Percentiles rank a stretch among this genome's conserved stretches.
Conservation (phyloP, 1,140 invertebrate genomes). For the Lanistes nyassanus region DNA sequence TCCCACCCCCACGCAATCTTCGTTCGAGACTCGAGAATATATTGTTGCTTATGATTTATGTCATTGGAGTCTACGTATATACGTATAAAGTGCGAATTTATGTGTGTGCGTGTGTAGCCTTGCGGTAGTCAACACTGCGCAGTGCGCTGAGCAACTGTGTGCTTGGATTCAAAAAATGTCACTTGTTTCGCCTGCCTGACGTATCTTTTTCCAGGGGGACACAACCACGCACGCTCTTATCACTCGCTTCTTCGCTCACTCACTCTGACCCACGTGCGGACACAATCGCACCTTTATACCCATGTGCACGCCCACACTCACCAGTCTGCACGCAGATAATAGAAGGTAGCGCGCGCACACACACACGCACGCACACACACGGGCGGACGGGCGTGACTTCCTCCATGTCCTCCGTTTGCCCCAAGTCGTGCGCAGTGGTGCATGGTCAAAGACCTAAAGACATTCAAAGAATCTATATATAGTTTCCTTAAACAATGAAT, state of each 20-base stretch:
- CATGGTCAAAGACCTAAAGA: no score
- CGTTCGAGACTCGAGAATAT: no score
- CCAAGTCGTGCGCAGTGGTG: no score
- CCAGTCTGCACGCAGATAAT: slow-evolving; percentile 3
- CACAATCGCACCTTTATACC: background rate
- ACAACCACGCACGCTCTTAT: background rate
- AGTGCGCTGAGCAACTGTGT: background rate
- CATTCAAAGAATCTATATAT: no score
- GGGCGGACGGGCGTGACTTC: background rate
- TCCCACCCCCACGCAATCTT: no score
- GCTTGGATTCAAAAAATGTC: background rate
- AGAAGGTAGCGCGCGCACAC: background rate
- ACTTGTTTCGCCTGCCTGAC: background rate
- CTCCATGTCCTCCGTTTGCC: background rate
- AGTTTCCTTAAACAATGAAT: no score
- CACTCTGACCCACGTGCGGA: background rate
- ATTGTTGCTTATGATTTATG: background rate
- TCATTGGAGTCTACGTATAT: background rate
- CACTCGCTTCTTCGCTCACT: background rate
- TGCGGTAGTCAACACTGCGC: background rate
- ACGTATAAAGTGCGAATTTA: background rate
- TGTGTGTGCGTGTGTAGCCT: background rate
- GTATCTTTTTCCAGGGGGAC: background rate
- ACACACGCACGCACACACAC: background rate
- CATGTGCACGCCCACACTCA: background rate